Percentiles rank a stretch among this genome's conserved stretches.
These are phyloP conservation scores for Proctacanthus coquilletti DNA, from an alignment of 1,140 invertebrate species.

Conservation along the genomic window DNA sequence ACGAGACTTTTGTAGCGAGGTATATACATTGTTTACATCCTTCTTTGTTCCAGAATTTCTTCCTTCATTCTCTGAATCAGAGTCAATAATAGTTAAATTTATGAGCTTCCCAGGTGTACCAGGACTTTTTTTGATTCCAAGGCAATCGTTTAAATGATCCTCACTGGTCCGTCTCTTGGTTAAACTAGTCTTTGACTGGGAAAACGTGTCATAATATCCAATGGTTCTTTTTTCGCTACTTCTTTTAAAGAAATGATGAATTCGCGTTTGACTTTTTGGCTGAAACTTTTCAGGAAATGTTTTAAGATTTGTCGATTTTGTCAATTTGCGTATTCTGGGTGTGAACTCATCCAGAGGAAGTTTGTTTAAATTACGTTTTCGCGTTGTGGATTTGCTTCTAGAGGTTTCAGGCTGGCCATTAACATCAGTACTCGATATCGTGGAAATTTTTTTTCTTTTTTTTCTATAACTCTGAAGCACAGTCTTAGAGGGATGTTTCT, in stretches of 20 bases:
- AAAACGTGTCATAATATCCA: background rate
- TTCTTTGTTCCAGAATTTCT: background rate
- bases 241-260: background rate
- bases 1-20: too few relatives aligned
- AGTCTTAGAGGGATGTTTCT: too few relatives aligned
- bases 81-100: background rate
- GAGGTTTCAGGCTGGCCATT: too few relatives aligned
- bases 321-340: background rate
- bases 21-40: background rate
- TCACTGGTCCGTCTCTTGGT: background rate
- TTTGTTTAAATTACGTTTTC: too few relatives aligned
- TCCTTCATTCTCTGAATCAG: background rate
- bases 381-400: too few relatives aligned
- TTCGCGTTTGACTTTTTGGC: background rate
- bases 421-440: too few relatives aligned
- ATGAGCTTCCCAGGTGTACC: background rate
- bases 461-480: too few relatives aligned
- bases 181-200: background rate
- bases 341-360: too few relatives aligned
- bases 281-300: background rate
- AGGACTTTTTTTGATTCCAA: background rate
- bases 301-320: background rate
- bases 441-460: too few relatives aligned
- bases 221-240: background rate
- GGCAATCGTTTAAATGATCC: background rate